phyloP scores from a whole-genome alignment of 2,888 invertebrate genomes.

The Torymus aiolomorphi region DNA sequence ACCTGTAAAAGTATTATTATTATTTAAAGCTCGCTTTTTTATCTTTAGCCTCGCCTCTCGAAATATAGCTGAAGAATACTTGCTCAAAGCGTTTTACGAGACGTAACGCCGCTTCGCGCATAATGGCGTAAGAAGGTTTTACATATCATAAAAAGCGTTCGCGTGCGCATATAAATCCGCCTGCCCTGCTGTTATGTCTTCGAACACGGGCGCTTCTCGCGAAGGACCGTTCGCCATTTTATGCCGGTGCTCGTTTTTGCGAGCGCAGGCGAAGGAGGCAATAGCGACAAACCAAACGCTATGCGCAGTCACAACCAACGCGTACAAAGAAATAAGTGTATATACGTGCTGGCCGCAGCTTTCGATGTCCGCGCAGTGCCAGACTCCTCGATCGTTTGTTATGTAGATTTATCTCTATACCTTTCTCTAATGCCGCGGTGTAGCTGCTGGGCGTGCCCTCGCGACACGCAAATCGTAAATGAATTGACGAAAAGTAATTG shows the following conservation, averaged over 20 bases:
- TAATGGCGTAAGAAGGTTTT: conserved; percentile 67
- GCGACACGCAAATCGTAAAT: background rate
- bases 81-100: conserved; percentile 64
- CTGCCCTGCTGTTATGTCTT: conserved; percentile 68
- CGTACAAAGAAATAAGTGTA: no score
- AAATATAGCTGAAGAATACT: no score
- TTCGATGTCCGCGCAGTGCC: no score
- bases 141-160: conserved; percentile 70
- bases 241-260: conserved; percentile 55
- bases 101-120: conserved; percentile 59
- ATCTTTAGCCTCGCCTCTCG: background rate
- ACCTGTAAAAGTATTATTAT: conserved; percentile 44
- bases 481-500: no score
- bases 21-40: conserved; percentile 37
- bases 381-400: no score
- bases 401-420: no score
- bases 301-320: no score
- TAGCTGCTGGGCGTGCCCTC: background rate
- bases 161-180: conserved; percentile 69
- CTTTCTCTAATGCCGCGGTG: no score
- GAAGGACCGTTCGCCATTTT: conserved; percentile 67
- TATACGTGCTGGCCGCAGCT: no score
- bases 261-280: no score
- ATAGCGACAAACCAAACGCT: no score
- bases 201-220: conserved; percentile 46